These are phyloP conservation scores for Daphoenositta chrysoptera DNA, from an alignment of 2,113 vertebrate genomes.

Conservation along the genomic window DNA sequence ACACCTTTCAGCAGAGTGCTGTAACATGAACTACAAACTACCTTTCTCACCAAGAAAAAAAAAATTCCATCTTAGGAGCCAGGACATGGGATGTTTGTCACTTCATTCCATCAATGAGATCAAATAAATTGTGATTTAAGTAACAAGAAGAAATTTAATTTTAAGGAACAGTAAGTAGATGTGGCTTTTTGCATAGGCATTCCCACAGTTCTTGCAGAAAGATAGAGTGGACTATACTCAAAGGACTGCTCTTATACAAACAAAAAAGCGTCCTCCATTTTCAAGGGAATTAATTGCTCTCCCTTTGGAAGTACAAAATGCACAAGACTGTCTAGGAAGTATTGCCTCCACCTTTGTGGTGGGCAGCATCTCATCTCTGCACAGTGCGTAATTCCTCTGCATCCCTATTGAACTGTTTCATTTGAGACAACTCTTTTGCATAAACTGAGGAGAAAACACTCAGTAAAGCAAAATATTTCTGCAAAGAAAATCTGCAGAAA, in stretches of 20 bases:
- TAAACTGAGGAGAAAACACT: background rate
- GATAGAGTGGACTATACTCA: background rate
- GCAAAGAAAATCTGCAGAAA: background rate
- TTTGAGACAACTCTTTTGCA: background rate
- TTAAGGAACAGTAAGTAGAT: background rate
- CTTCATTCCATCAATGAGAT: background rate
- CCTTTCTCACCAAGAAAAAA: background rate
- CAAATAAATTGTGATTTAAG: background rate
- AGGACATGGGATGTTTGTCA: background rate
- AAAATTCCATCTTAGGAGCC: background rate
- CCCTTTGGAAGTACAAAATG: background rate
- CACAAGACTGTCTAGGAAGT: background rate
- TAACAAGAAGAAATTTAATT: background rate
- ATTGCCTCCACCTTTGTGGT: background rate
- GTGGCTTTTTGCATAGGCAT: background rate
- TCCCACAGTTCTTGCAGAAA: background rate
- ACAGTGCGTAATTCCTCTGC: background rate
- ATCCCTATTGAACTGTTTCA: background rate
- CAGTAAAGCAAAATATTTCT: background rate
- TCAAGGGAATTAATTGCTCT: background rate
- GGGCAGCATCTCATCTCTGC: background rate
- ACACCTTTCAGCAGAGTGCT: background rate
- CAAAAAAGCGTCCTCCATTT: background rate
- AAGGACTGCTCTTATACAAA: background rate
- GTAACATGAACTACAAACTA: background rate